Evolutionary conservation across 2,888 invertebrate species (phyloP).

Genomic region (Phorcus lineatus): DNA sequence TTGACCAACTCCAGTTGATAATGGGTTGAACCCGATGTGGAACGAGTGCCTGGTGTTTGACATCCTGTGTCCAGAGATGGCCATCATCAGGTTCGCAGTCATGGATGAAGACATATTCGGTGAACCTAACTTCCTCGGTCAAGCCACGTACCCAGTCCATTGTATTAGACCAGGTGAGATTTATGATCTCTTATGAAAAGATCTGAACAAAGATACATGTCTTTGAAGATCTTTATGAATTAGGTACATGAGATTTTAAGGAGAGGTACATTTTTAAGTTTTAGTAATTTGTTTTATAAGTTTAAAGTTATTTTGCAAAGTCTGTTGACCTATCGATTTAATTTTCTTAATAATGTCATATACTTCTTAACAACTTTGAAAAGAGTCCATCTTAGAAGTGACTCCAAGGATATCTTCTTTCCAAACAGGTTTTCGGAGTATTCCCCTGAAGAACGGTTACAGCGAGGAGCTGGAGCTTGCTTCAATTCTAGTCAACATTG

Average conservation of each 20-base stretch:
- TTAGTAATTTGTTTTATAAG: no score
- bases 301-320: no score
- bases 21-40: conserved; percentile 79
- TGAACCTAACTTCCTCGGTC: conserved; percentile 96
- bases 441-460: conserved; percentile 90
- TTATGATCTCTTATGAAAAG: no score
- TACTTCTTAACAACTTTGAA: no score
- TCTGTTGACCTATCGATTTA: no score
- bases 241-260: no score
- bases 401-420: no score
- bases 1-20: conserved; percentile 81
- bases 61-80: conserved; percentile 79
- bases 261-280: no score
- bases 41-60: conserved; percentile 79
- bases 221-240: no score
- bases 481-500: conserved; percentile 88
- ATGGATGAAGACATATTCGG: conserved; percentile 95
- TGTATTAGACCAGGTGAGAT: conserved; percentile 67
- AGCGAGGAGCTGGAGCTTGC: conserved; percentile 95
- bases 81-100: conserved; percentile 79
- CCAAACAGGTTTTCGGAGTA: conserved; percentile 87
- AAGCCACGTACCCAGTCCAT: conserved; percentile 91
- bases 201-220: no score
- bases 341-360: no score
- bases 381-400: no score